Evolutionary conservation across 2,797 vertebrate genomes (phyloP), one percentile per base, ranked within the genome.

Genomic region (Pampus argenteus): DNA sequence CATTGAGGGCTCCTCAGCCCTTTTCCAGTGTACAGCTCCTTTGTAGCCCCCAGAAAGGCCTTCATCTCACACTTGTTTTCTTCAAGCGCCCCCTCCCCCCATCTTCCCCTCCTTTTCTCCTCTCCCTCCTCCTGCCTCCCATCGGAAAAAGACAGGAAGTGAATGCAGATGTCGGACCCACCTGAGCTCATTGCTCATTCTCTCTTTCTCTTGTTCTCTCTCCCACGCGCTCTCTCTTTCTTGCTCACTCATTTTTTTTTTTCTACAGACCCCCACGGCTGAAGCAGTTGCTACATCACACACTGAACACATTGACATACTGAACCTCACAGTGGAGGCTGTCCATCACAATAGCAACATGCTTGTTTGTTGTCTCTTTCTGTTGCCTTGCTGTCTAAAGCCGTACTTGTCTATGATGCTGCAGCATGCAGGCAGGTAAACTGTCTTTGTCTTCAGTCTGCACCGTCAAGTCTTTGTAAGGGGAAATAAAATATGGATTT

Each of bases 121-220:
- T 72, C 47, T 31, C 49, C 48, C 42, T 49, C 58, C 60, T 49
- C 36, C 63, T n/a, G 44, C 72, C 65, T 74, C 74, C 76, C 73
- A 70, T 81, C 18, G 25, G 66, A 82, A 86, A 90, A 87, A 87
- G 74, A 85, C 91, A 91, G 90, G 89, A 92, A 93, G 90, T 80
- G 86, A 91, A 93, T 86, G 86, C 85, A 91, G 87, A 91, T 88
- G 86, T 88, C 66, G 56, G 75, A 84, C 86, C 86, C 86, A 92
- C 90, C 91, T 93, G 90, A 93, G 90, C 88, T 90, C 87, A 88
- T 89, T 89, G 87, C 86, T 88, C 79, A 83, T 83, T 90, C 85
- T 78, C 56, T 63, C 63, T 79, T 51, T 83, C 74, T 82, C 81
- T 82, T 71, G 50, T 82, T 76, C 74, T 71, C 71, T 71, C 84